Base-by-base conservation (phyloP, 2,888 invertebrate species). In the Arrhopalites spinosus region DNA sequence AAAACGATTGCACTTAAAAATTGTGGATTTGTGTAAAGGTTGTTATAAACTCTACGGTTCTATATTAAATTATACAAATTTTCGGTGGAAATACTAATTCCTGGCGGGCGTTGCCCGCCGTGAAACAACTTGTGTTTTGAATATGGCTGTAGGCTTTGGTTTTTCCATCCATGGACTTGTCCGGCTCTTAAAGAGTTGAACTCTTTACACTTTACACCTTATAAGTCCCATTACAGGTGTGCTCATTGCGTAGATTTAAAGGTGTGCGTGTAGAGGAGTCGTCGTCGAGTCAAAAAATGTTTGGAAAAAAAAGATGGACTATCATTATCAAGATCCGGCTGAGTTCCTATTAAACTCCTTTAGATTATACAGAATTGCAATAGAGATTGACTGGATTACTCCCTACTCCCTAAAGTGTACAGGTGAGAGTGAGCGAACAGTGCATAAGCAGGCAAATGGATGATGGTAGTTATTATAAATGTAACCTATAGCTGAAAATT, bases 301-400 rank as follows among this genome's bases (percentile, higher is more conserved):
- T 11, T 11, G 7, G 45, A 11, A n/a, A 13, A 59, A 30, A 43
- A 25, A 36, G 61, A 71, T 59, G 43, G 71, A 59, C 30, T 71
- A 71, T 71, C 71, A 71, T 71, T 71, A 71, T 71, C 71, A 56
- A 71, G 71, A 71, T 71, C 71, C 71, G 71, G 71, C 71, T 71
- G 17, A 56, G 59, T 56, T 70, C 30, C 20, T 20, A n/a, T 23
- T 29, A 11, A 2, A 17, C 59, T 15, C 15, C 45, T 45, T 11
- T 50, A 50, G 50, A 50, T n/a, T 50, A n/a, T 2, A 50, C 50
- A 15, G 17, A 17, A 50, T 3, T 50, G 50, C 2, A 50, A 13
- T 3, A 8, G 15, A n/a, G n/a, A 15, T 2, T 2, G 50, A n/a
- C 45, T 11, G 45, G 7, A 11, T 11, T 11, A 45, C 7, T 45